phyloP scores from a whole-genome alignment of 2,113 vertebrate species.

The Oenanthe melanoleuca region DNA sequence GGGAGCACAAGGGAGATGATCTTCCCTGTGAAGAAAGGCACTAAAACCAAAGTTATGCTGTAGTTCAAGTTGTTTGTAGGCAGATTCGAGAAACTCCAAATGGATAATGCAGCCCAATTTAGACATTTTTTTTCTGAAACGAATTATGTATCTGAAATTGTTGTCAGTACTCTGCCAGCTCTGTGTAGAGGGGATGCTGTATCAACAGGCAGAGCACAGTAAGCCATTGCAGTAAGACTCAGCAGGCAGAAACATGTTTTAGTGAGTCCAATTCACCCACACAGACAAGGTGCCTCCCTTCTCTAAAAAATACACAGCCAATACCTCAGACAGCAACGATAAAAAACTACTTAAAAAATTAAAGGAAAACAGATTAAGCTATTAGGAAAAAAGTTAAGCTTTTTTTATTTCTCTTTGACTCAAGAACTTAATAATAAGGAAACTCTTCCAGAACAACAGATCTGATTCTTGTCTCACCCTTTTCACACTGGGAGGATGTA shows the following conservation, averaged over 20 bases:
- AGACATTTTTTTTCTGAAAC: not conserved
- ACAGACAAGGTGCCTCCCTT: not conserved
- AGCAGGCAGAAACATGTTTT: conserved; percentile 6
- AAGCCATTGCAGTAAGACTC: not conserved
- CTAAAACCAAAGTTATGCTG: not conserved
- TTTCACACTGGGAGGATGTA: not conserved
- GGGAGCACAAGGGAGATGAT: not conserved
- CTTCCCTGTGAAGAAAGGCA: not conserved
- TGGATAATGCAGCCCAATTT: not conserved
- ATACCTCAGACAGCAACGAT: not conserved
- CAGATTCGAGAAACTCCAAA: not conserved
- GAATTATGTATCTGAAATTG: not conserved
- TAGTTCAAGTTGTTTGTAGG: not conserved
- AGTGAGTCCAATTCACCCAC: not conserved
- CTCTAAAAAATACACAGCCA: not conserved
- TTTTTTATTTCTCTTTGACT: not conserved
- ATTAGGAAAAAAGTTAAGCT: not conserved
- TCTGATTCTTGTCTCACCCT: not conserved
- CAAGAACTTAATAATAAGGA: not conserved
- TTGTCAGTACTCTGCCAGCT: not conserved
- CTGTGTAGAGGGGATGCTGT: not conserved
- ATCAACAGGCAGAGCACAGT: not conserved
- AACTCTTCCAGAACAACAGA: not conserved
- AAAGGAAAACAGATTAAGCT: not conserved
- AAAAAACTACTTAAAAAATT: not conserved